Conservation (phyloP, 2,113 vertebrate species). For the Bambusicola thoracicus region DNA sequence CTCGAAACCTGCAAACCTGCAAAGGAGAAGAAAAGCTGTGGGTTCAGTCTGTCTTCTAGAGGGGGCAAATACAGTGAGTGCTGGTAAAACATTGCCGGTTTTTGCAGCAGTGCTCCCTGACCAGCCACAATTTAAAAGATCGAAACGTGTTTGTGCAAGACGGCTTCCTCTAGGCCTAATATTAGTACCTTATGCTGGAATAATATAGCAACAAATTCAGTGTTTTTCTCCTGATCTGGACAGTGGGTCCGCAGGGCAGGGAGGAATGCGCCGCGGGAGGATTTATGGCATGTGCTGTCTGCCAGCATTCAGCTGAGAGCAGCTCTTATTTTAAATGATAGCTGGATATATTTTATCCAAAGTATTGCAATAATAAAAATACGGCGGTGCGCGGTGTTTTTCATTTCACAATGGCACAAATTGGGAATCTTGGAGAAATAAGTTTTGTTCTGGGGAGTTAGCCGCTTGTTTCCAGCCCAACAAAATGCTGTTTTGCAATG, state of each 20-base stretch:
- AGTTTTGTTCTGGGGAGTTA: background rate
- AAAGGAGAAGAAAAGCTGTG: background rate
- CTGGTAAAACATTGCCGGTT: background rate
- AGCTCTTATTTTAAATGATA: background rate
- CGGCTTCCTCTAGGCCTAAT: background rate
- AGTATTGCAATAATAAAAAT: background rate
- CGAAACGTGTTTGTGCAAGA: accelerated
- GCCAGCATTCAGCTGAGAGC: background rate
- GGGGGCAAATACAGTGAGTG: background rate
- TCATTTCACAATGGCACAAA: accelerated
- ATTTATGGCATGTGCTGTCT: background rate
- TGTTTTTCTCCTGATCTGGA: accelerated
- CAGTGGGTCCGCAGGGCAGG: accelerated
- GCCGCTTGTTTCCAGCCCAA: background rate
- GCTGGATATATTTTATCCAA: background rate
- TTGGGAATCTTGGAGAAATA: background rate
- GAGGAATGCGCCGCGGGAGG: background rate
- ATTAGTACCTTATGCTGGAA: background rate
- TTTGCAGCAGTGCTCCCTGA: background rate
- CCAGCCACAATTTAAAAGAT: background rate
- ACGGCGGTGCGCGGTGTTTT: accelerated
- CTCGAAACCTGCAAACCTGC: background rate
- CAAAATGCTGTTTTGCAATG: background rate
- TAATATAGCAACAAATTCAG: background rate
- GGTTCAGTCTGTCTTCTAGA: background rate